These are phyloP conservation scores for Pristionchus entomophagus DNA, from an alignment of 2,888 invertebrate species.

Conservation along the genomic window DNA sequence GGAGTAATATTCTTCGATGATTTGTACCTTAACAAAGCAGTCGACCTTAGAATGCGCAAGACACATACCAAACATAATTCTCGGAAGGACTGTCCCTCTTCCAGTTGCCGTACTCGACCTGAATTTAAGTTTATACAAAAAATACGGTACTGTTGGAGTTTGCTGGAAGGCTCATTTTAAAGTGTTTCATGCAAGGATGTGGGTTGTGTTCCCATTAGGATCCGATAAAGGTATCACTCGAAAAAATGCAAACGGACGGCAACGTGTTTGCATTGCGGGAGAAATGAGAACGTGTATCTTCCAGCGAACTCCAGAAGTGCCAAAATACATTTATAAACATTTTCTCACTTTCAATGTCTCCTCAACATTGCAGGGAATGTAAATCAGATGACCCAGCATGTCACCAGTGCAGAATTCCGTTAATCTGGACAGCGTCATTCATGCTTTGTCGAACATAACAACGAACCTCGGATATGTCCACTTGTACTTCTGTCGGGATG, in stretches of 20 bases:
- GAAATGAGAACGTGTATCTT: too few relatives aligned
- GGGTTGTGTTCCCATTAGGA: too few relatives aligned
- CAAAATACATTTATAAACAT: too few relatives aligned
- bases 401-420: slow-evolving; percentile 12
- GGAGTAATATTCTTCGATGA: not conserved
- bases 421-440: not conserved
- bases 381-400: not conserved
- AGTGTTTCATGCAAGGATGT: too few relatives aligned
- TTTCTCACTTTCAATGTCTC: not conserved
- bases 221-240: too few relatives aligned
- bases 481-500: not conserved
- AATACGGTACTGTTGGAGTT: too few relatives aligned
- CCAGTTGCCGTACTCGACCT: not conserved
- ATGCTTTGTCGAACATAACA: not conserved
- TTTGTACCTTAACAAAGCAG: not conserved
- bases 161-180: too few relatives aligned
- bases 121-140: too few relatives aligned
- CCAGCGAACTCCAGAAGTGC: too few relatives aligned
- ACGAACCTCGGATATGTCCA: not conserved
- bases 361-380: slow-evolving; percentile 15
- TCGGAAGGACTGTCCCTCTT: not conserved
- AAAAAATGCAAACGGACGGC: too few relatives aligned
- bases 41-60: not conserved
- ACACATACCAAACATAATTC: not conserved
- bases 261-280: too few relatives aligned